Conservation (phyloP, 2,113 vertebrate species). For the Anser cygnoides region DNA sequence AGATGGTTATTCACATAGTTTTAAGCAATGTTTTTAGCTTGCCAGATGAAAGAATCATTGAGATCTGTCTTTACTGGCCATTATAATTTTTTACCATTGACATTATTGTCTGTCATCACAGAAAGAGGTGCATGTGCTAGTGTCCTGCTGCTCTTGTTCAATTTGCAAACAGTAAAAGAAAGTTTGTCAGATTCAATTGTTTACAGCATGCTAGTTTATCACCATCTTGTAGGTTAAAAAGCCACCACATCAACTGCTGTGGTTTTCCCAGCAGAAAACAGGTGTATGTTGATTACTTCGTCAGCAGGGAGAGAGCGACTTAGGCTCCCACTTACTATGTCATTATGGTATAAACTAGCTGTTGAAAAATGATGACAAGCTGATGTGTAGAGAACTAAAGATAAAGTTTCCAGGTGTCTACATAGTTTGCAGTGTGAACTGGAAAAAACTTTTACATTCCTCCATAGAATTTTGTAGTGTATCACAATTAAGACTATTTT, state of each 20-base stretch:
- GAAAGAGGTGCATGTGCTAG: slow-evolving; percentile 40
- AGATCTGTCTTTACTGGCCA: not conserved
- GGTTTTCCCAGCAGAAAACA: slow-evolving; percentile 76
- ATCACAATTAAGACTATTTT: slow-evolving; percentile 4
- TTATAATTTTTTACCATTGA: slow-evolving; percentile 25
- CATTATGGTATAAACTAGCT: slow-evolving; percentile 60
- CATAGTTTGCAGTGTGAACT: not conserved
- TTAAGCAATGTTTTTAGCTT: not conserved
- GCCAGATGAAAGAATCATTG: not conserved
- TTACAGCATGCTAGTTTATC: slow-evolving; percentile 71
- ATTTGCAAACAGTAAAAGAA: slow-evolving; percentile 71
- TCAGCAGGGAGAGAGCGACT: slow-evolving; percentile 69
- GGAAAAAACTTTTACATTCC: slow-evolving; percentile 1
- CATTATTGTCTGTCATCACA: slow-evolving; percentile 41
- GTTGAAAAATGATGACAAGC: slow-evolving; percentile 66
- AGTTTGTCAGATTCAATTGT: slow-evolving; percentile 69
- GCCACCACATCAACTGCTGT: slow-evolving; percentile 34
- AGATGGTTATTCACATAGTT: not conserved
- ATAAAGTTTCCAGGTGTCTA: slow-evolving; percentile 70
- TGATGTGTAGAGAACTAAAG: slow-evolving; percentile 48
- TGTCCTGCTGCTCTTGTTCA: slow-evolving; percentile 64
- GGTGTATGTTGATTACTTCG: slow-evolving; percentile 73
- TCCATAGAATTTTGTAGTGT: slow-evolving; percentile 6
- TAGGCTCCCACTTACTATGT: slow-evolving; percentile 55
- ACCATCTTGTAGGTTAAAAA: slow-evolving; percentile 70